Percentiles rank a stretch among this genome's conserved stretches.
These are phyloP conservation scores for Sorex fumeus DNA, from an alignment of 2,113 vertebrate genomes.

Conservation along the genomic window DNA sequence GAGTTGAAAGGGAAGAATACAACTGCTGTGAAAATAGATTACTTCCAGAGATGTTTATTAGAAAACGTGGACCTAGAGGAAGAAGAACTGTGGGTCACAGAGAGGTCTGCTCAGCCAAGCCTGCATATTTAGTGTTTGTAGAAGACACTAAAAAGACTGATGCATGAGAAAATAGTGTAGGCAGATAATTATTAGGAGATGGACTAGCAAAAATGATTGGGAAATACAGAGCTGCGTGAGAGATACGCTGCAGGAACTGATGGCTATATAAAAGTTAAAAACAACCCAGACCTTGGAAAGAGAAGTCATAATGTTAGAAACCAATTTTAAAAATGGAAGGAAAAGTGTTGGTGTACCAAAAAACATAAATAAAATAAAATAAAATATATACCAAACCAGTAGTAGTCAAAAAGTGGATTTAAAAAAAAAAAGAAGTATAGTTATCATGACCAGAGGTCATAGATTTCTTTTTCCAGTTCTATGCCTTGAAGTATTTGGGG, in stretches of 20 bases:
- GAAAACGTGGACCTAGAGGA: constrained; percentile 7
- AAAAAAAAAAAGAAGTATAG: constrained; percentile 37
- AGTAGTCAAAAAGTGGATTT: constrained; percentile 1
- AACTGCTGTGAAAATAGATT: constrained; percentile 74
- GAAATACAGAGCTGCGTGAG: neutral
- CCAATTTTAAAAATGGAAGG: constrained; percentile 75
- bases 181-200: constrained; percentile 55
- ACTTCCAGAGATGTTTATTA: constrained; percentile 26
- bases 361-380: constrained; percentile 53
- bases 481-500: constrained; percentile 63
- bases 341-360: constrained; percentile 54
- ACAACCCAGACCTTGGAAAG: constrained; percentile 56
- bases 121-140: constrained; percentile 17
- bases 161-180: constrained; percentile 36
- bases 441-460: constrained; percentile 50
- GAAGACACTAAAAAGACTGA: neutral
- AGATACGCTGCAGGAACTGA: constrained; percentile 12
- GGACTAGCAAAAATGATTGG: constrained; percentile 41
- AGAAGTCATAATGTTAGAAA: constrained; percentile 65
- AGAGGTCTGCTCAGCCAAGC: constrained; percentile 35
- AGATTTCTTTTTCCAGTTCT: constrained; percentile 63
- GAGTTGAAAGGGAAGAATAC: constrained; percentile 64
- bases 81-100: constrained; percentile 41
- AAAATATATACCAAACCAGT: constrained; percentile 61
- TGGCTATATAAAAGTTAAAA: constrained; percentile 71